Percentiles rank a stretch among this genome's conserved stretches.
Evolutionary conservation across 2,113 vertebrate genomes (phyloP).

Genomic region (Struthio camelus): DNA sequence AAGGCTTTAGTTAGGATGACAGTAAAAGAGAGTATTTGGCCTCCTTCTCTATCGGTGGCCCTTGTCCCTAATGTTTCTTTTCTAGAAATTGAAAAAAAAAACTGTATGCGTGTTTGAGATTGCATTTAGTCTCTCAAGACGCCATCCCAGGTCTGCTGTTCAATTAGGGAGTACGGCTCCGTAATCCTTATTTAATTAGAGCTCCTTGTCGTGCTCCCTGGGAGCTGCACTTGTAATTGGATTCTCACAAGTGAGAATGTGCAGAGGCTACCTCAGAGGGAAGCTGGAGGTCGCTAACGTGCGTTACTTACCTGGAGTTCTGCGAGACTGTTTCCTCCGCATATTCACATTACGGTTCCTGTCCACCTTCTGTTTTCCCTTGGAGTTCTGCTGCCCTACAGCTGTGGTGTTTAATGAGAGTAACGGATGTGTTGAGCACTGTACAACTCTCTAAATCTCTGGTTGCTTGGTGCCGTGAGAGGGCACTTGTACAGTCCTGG

Average conservation of each 20-base stretch:
- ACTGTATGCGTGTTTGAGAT: not conserved
- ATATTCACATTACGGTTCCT: constrained; percentile 57
- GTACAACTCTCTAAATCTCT: not conserved
- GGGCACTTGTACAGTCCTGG: constrained; percentile 36
- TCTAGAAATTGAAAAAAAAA: constrained; percentile 12
- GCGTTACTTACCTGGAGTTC: constrained; percentile 48
- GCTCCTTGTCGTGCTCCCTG: constrained; percentile 31
- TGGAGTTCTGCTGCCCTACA: not conserved
- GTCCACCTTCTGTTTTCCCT: constrained; percentile 21
- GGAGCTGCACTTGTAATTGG: constrained; percentile 57
- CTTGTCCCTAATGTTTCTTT: constrained; percentile 27
- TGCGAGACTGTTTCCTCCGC: constrained; percentile 64
- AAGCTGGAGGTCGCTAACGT: not conserved
- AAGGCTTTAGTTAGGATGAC: constrained; percentile 32
- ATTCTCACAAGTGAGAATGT: constrained; percentile 66
- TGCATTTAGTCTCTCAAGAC: constrained; percentile 44
- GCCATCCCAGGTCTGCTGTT: constrained; percentile 37
- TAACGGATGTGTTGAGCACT: not conserved
- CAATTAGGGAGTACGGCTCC: constrained; percentile 37
- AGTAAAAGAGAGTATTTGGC: constrained; percentile 7
- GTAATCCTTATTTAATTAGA: constrained; percentile 67
- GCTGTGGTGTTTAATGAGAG: not conserved
- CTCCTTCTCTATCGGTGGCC: constrained; percentile 3
- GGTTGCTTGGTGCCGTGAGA: not conserved
- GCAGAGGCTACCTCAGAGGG: constrained; percentile 53